Conservation (phyloP, 1,140 invertebrate species). For the Drosophila orena region DNA sequence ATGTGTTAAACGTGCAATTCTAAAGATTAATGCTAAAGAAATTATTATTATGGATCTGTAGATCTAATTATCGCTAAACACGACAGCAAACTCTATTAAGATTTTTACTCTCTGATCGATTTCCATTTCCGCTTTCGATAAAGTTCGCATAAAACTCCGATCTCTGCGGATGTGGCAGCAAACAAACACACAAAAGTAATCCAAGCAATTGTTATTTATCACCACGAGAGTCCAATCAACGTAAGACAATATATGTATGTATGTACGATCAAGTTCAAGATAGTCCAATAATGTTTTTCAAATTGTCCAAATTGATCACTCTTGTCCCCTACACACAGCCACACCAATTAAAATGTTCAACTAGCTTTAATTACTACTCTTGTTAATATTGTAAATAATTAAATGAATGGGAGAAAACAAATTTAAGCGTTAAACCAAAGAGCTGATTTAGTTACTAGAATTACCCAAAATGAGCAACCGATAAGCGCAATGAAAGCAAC, state of each 20-base stretch:
- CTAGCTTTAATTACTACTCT: conserved; percentile 44
- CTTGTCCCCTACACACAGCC: conserved; percentile 12
- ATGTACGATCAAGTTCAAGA: conserved; percentile 11
- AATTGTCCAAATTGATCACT: conserved; percentile 11
- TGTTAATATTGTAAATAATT: conserved; percentile 71
- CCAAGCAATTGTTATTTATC: conserved; percentile 50
- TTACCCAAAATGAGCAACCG: conserved; percentile 21
- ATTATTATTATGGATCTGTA: conserved; percentile 30
- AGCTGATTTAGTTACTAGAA: conserved; percentile 49
- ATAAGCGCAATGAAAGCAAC: conserved; percentile 62
- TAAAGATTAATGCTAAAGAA: conserved; percentile 55
- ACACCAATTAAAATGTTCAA: conserved; percentile 66
- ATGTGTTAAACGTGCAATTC: conserved; percentile 67
- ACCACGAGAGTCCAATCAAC: conserved; percentile 36
- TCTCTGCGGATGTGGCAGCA: conserved; percentile 73
- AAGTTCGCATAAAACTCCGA: conserved; percentile 71
- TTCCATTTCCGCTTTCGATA: conserved; percentile 26
- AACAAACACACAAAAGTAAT: conserved; percentile 55
- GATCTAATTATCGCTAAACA: conserved; percentile 35
- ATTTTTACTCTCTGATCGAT: conserved; percentile 16
- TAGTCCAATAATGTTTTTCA: conserved; percentile 8
- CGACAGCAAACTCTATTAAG: conserved; percentile 24
- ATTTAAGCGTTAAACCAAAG: conserved; percentile 60
- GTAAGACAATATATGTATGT: conserved; percentile 46
- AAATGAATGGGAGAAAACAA: conserved; percentile 26